Conservation (phyloP, 2,797 vertebrate species). For the Lerista edwardsae region DNA sequence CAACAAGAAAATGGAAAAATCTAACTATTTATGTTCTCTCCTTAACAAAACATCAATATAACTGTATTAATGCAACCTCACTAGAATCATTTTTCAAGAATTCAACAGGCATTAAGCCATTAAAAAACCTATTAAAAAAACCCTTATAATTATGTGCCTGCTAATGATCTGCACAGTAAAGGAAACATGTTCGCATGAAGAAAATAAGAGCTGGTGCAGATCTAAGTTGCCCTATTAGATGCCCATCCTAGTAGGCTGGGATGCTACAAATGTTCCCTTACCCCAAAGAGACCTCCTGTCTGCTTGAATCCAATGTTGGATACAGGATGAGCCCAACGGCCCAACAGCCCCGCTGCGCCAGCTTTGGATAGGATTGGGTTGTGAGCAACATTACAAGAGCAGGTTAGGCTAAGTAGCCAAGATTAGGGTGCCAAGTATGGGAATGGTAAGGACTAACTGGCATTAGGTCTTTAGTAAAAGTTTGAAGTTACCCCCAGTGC, state of each 20-base stretch:
- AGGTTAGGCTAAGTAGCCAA: too few relatives aligned
- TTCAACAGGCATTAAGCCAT: constrained; percentile 4
- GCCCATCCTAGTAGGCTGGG: too few relatives aligned
- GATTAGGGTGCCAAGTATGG: not conserved
- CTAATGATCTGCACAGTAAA: not conserved
- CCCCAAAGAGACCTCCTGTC: too few relatives aligned
- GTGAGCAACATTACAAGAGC: not conserved
- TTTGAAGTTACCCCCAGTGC: too few relatives aligned
- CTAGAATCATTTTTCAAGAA: not conserved
- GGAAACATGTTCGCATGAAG: not conserved
- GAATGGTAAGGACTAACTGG: not conserved
- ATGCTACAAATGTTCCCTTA: too few relatives aligned
- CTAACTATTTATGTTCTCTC: not conserved
- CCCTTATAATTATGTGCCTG: not conserved
- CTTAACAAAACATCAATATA: not conserved
- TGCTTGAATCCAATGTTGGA: too few relatives aligned
- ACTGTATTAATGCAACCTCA: not conserved
- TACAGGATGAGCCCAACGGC: too few relatives aligned
- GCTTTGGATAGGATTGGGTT: too few relatives aligned
- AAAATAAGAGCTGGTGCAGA: not conserved
- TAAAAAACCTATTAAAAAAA: constrained; percentile 21
- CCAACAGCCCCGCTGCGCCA: too few relatives aligned
- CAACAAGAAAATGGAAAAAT: not conserved
- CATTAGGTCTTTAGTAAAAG: not conserved
- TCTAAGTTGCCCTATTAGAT: too few relatives aligned